A percentile compares a stretch with the other conserved stretches of the same genome.
phyloP scores from a whole-genome alignment of 1,140 invertebrate species.

The Trichonephila clavata region DNA sequence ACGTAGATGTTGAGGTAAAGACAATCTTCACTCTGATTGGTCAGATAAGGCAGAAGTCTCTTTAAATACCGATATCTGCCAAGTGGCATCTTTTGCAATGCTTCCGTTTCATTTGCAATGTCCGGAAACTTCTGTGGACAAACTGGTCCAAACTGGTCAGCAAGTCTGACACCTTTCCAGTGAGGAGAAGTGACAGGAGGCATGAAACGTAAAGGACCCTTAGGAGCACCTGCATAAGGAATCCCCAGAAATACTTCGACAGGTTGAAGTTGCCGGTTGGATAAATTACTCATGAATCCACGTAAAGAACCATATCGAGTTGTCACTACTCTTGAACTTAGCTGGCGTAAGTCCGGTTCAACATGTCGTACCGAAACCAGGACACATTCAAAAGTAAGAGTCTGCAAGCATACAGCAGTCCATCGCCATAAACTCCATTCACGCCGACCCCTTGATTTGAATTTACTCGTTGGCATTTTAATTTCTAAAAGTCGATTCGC shows the following conservation, averaged over 20 bases:
- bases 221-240: constrained; percentile 90
- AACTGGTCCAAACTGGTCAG: constrained; percentile 89
- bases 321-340: constrained; percentile 86
- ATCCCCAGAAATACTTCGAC: constrained; percentile 84
- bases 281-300: constrained; percentile 85
- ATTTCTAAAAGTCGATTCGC: no score
- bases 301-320: constrained; percentile 95
- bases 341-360: constrained; percentile 58
- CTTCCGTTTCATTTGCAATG: constrained; percentile 86
- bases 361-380: constrained; percentile 55
- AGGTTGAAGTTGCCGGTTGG: constrained; percentile 80
- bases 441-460: neutral
- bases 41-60: constrained; percentile 86
- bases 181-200: constrained; percentile 86
- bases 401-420: constrained; percentile 27
- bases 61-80: constrained; percentile 91
- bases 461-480: neutral
- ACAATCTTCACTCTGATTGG: constrained; percentile 94
- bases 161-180: constrained; percentile 96
- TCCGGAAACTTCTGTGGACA: constrained; percentile 86
- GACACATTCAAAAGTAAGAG: constrained; percentile 50
- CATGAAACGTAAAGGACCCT: constrained; percentile 87
- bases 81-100: constrained; percentile 84
- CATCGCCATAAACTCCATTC: constrained; percentile 21
- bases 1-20: constrained; percentile 95